Conservation (phyloP, 2,888 invertebrate genomes). For the Sclerodermus sp. region DNA sequence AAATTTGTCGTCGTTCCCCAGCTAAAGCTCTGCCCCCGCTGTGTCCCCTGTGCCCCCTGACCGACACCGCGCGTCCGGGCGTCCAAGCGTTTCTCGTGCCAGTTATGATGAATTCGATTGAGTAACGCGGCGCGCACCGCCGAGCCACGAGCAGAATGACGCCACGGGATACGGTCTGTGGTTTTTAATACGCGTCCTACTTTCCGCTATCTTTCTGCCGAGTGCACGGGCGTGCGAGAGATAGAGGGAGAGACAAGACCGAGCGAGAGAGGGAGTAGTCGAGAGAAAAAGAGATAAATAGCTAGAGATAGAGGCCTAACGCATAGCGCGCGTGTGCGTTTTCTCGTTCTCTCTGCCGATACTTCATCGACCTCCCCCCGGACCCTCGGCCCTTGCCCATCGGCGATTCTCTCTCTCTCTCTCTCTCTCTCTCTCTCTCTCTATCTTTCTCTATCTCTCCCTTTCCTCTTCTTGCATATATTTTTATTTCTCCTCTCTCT, state of each 20-base stretch:
- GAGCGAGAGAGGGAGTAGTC: background rate
- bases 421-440: constrained; percentile 9
- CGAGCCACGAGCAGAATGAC: constrained; percentile 40
- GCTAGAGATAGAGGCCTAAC: background rate
- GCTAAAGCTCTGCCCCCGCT: too few relatives aligned
- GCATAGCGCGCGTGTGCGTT: too few relatives aligned
- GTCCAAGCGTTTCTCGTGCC: constrained; percentile 38
- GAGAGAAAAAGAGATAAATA: background rate
- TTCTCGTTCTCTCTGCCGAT: too few relatives aligned
- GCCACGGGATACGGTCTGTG: constrained; percentile 54
- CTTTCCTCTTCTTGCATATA: constrained; percentile 4
- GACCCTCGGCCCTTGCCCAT: too few relatives aligned
- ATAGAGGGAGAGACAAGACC: background rate
- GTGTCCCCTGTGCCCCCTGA: too few relatives aligned
- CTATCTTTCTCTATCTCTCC: constrained; percentile 5
- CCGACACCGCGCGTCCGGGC: too few relatives aligned
- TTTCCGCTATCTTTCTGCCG: constrained; percentile 49
- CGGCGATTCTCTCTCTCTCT: too few relatives aligned
- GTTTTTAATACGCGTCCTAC: constrained; percentile 59
- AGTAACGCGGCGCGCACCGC: constrained; percentile 39
- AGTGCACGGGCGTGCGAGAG: constrained; percentile 9
- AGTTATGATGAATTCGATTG: constrained; percentile 57
- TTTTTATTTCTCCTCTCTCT: too few relatives aligned
- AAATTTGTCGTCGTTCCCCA: background rate
- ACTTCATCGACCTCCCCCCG: too few relatives aligned